Conservation (phyloP, 2,888 invertebrate genomes). For the Eupeodes latifasciatus region DNA sequence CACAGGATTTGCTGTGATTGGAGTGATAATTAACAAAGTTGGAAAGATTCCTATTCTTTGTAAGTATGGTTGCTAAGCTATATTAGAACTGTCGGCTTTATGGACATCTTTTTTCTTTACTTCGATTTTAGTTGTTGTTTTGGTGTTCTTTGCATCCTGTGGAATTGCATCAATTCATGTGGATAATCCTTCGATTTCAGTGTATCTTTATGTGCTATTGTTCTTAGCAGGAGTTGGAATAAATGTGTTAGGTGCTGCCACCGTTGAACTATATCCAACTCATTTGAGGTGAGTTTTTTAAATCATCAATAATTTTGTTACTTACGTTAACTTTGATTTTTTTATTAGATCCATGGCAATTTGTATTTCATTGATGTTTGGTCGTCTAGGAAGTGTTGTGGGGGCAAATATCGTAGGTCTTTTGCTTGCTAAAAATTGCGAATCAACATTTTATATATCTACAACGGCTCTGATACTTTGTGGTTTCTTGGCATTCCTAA, state of each 20-base stretch:
- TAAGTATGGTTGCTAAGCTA: constrained; percentile 39
- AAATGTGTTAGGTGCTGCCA: constrained; percentile 80
- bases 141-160: constrained; percentile 78
- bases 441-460: constrained; percentile 82
- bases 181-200: constrained; percentile 77
- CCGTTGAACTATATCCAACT: constrained; percentile 82
- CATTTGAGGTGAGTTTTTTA: constrained; percentile 79
- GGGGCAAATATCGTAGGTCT: constrained; percentile 84
- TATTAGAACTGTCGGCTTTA: no score
- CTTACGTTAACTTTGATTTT: background rate
- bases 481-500: constrained; percentile 78
- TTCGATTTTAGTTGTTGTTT: constrained; percentile 76
- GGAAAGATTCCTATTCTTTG: constrained; percentile 80
- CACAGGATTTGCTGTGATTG: constrained; percentile 79
- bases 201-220: constrained; percentile 79
- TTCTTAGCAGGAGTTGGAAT: constrained; percentile 79
- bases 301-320: no score
- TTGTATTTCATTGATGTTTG: constrained; percentile 85
- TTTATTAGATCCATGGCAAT: constrained; percentile 84
- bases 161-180: constrained; percentile 78
- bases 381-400: constrained; percentile 85
- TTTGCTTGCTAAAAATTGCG: constrained; percentile 84
- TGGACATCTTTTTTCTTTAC: background rate
- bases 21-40: constrained; percentile 80
- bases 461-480: constrained; percentile 78